Evolutionary conservation across 2,797 vertebrate species (phyloP).

Genomic region (Betta splendens): DNA sequence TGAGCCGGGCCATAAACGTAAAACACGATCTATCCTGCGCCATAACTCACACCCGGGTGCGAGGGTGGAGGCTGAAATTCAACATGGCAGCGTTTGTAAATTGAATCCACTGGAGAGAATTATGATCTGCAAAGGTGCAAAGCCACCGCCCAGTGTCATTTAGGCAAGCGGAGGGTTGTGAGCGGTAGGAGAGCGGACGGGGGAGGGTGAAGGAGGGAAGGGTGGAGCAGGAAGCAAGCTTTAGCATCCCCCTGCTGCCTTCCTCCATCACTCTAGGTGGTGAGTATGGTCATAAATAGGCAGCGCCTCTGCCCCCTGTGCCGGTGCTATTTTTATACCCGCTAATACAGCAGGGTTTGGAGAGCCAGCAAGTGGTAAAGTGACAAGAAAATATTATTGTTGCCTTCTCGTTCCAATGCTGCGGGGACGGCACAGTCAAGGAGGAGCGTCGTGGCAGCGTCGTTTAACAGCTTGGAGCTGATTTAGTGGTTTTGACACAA

Average conservation of each 20-base stretch:
- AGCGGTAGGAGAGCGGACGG: slow-evolving; percentile 70
- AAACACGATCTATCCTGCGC: slow-evolving; percentile 65
- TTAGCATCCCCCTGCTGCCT: slow-evolving; percentile 60
- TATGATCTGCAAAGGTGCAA: slow-evolving; percentile 69
- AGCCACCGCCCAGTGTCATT: slow-evolving; percentile 74
- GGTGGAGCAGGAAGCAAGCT: slow-evolving; percentile 56
- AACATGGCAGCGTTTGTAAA: slow-evolving; percentile 73
- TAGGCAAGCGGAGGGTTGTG: slow-evolving; percentile 65
- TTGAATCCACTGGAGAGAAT: slow-evolving; percentile 72
- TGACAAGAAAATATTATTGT: slow-evolving; percentile 65
- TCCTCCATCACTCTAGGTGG: slow-evolving; percentile 62
- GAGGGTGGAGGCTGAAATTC: slow-evolving; percentile 70
- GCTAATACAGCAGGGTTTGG: slow-evolving; percentile 51
- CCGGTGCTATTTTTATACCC: slow-evolving; percentile 65
- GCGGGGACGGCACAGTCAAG: no score
- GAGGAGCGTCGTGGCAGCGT: no score
- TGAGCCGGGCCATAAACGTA: slow-evolving; percentile 64
- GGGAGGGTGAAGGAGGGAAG: slow-evolving; percentile 42
- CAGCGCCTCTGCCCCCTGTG: slow-evolving; percentile 49
- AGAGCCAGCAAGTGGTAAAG: slow-evolving; percentile 44
- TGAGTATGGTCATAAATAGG: slow-evolving; percentile 65
- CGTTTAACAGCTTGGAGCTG: no score
- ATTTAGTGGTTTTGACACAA: no score
- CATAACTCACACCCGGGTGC: slow-evolving; percentile 75
- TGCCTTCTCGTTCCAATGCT: slow-evolving; percentile 44